A percentile compares a stretch with the other conserved stretches of the same genome.
These are phyloP conservation scores for Euura saliciscinereae DNA, from an alignment of 1,140 invertebrate genomes.

Conservation along the genomic window DNA sequence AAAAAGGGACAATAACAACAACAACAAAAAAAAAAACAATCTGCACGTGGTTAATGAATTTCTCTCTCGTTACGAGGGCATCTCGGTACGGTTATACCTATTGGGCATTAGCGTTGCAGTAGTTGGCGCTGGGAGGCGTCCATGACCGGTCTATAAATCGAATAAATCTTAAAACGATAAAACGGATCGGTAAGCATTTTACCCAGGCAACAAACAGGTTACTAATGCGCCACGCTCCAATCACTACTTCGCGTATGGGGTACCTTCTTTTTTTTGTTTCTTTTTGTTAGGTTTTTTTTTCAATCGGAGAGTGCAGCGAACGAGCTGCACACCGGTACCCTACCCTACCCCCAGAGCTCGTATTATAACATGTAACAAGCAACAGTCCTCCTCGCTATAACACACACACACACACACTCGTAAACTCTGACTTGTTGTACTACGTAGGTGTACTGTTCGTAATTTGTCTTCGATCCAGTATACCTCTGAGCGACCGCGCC, in stretches of 20 bases:
- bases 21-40: too few relatives aligned
- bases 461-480: background rate
- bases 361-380: too few relatives aligned
- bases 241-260: conserved; percentile 36
- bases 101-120: background rate
- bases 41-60: too few relatives aligned
- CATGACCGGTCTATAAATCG: conserved; percentile 51
- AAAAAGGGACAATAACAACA: too few relatives aligned
- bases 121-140: conserved; percentile 24
- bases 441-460: background rate
- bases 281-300: background rate
- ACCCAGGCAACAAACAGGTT: conserved; percentile 50
- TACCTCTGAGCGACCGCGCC: background rate
- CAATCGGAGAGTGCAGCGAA: background rate
- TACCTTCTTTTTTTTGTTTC: background rate
- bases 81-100: too few relatives aligned
- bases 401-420: too few relatives aligned
- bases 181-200: conserved; percentile 32
- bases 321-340: too few relatives aligned
- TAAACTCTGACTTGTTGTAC: too few relatives aligned
- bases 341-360: too few relatives aligned
- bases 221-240: conserved; percentile 44
- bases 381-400: too few relatives aligned
- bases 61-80: too few relatives aligned
- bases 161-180: conserved; percentile 47